Conservation (phyloP, 2,797 vertebrate species). For the Calcarius lapponicus region DNA sequence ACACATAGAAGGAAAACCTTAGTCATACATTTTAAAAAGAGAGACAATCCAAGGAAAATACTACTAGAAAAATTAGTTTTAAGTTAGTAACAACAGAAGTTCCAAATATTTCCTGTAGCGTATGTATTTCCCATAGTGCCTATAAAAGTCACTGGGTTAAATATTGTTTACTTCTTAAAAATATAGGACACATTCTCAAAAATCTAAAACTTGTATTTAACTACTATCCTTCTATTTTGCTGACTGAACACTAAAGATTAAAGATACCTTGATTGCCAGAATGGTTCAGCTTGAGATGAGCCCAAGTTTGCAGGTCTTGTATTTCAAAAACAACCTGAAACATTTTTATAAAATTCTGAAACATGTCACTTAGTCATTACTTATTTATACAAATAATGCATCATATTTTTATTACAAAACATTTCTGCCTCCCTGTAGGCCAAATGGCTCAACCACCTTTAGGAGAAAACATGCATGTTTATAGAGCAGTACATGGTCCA, state of each 20-base stretch:
- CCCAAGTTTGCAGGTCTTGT: neutral
- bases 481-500: rapidly evolving
- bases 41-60: neutral
- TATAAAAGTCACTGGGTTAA: neutral
- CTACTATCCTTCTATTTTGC: neutral
- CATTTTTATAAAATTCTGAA: neutral
- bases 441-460: neutral
- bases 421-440: neutral
- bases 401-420: neutral
- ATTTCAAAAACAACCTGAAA: neutral
- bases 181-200: neutral
- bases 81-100: neutral
- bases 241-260: neutral
- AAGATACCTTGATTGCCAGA: neutral
- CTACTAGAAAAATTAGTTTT: neutral
- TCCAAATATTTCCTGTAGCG: neutral
- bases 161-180: neutral
- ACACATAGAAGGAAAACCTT: neutral
- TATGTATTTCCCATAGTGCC: neutral
- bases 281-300: neutral
- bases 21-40: neutral
- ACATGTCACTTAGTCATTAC: neutral
- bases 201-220: neutral
- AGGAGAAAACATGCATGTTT: neutral
- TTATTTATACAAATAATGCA: neutral